These are phyloP conservation scores for Engystomops pustulosus DNA, from an alignment of 2,113 vertebrate genomes.

Conservation along the genomic window DNA sequence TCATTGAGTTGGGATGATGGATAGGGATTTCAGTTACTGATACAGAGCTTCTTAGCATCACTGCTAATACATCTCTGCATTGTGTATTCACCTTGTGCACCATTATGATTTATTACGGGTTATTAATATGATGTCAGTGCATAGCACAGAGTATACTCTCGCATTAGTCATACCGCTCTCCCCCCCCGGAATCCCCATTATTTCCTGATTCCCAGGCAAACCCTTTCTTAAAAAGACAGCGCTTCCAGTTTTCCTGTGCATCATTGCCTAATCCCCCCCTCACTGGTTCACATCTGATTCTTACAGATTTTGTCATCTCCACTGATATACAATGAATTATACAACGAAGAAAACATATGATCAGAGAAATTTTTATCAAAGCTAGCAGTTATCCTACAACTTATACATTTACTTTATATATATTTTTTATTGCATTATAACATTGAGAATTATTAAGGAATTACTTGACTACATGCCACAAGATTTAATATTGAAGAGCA, in stretches of 20 bases:
- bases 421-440: too few relatives aligned
- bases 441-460: too few relatives aligned
- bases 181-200: not conserved
- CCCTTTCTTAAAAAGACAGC: not conserved
- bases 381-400: too few relatives aligned
- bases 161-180: conserved; percentile 24
- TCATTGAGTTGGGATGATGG: not conserved
- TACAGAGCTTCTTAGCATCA: not conserved
- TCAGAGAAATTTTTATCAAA: not conserved
- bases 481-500: too few relatives aligned
- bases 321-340: not conserved
- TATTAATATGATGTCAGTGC: not conserved
- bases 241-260: not conserved
- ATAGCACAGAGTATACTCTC: not conserved
- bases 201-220: not conserved
- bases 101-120: not conserved
- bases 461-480: too few relatives aligned
- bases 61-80: not conserved
- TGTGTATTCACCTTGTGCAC: not conserved
- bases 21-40: not conserved
- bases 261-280: not conserved
- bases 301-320: not conserved
- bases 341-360: not conserved
- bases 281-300: not conserved
- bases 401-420: too few relatives aligned